Percentiles rank a stretch among this genome's conserved stretches.
These are phyloP conservation scores for Percopsis omiscomaycus DNA, from an alignment of 2,797 vertebrate species.

Conservation along the genomic window DNA sequence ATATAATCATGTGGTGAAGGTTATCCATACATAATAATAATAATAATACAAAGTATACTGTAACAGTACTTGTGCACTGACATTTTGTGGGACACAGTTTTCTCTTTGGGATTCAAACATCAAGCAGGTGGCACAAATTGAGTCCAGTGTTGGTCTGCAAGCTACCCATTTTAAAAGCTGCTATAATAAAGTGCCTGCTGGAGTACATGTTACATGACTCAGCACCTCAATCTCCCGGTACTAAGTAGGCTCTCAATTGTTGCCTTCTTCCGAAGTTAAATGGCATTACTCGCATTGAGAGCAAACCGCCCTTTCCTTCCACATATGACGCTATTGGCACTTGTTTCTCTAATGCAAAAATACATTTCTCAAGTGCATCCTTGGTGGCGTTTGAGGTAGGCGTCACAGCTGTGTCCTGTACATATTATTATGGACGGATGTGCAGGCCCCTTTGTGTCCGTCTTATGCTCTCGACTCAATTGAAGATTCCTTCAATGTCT, in stretches of 20 bases:
- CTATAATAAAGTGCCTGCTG: conserved; percentile 22
- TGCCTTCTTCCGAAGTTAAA: conserved; percentile 13
- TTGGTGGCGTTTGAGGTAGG: no score
- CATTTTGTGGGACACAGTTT: conserved; percentile 28
- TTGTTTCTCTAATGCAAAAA: conserved; percentile 36
- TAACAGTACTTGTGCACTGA: conserved; percentile 18
- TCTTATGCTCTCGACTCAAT: no score
- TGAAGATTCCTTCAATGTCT: no score
- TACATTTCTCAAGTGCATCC: background rate
- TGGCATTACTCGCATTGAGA: conserved; percentile 15
- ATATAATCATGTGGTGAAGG: no score
- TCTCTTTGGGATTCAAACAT: conserved; percentile 36
- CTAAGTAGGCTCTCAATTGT: conserved; percentile 27
- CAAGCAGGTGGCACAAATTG: conserved; percentile 40
- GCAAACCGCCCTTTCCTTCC: conserved; percentile 10
- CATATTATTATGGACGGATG: no score
- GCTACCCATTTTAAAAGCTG: conserved; percentile 35
- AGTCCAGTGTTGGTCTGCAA: conserved; percentile 10
- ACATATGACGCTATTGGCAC: conserved; percentile 38
- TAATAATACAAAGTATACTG: background rate
- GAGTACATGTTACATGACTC: conserved; percentile 22
- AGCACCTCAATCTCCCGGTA: conserved; percentile 8
- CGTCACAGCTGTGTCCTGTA: no score
- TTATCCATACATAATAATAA: conserved; percentile 21
- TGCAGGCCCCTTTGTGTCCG: no score